Conservation (phyloP, 2,113 vertebrate genomes). For the Semnornis frantzii region DNA sequence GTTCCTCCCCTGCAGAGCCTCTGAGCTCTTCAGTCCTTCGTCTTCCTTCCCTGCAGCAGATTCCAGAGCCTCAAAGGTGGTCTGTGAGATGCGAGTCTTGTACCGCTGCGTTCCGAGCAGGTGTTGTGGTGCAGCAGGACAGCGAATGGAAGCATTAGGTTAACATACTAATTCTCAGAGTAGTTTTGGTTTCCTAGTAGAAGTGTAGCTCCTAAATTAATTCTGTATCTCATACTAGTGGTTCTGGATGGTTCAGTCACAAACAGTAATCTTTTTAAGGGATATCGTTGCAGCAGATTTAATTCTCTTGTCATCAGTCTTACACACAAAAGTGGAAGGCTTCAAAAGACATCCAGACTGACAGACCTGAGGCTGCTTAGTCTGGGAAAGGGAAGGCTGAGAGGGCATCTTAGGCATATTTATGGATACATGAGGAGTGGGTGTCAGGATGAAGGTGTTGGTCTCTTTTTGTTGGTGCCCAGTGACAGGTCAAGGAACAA, state of each 20-base stretch:
- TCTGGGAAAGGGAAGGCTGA: too few relatives aligned
- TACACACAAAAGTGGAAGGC: background rate
- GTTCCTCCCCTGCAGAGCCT: background rate
- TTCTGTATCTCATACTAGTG: rapidly evolving
- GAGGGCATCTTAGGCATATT: too few relatives aligned
- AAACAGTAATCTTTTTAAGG: background rate
- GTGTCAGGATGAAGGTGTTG: too few relatives aligned
- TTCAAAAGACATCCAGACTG: background rate
- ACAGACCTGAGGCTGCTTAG: too few relatives aligned
- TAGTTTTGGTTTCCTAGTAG: background rate
- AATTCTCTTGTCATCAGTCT: background rate
- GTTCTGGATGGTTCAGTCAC: background rate
- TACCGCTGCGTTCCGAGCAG: background rate
- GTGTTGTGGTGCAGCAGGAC: background rate
- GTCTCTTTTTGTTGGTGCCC: too few relatives aligned
- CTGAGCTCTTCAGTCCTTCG: rapidly evolving
- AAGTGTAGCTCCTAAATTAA: background rate
- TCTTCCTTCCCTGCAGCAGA: background rate
- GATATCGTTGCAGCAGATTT: background rate
- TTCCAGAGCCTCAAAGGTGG: background rate
- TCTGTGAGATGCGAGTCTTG: rapidly evolving
- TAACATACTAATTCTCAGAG: background rate
- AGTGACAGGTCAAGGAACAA: too few relatives aligned
- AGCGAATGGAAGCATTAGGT: rapidly evolving
- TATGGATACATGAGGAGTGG: too few relatives aligned